Conservation (phyloP, 2,888 invertebrate genomes). For the Chirona hameri region DNA sequence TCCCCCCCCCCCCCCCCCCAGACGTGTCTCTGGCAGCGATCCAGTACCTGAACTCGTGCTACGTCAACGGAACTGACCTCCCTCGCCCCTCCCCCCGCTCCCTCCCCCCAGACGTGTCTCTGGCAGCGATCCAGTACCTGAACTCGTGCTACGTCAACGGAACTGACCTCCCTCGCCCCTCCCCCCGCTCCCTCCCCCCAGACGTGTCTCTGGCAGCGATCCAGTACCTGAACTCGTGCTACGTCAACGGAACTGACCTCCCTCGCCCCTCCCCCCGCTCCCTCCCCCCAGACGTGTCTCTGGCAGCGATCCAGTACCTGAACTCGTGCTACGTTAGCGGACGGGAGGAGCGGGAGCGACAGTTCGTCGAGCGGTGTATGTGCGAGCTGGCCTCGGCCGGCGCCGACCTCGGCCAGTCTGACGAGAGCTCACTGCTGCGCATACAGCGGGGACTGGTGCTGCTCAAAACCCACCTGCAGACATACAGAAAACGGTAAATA, state of each 20-base stretch:
- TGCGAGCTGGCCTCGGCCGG: slow-evolving; percentile 80
- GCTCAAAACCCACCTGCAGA: slow-evolving; percentile 87
- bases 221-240: slow-evolving; percentile 88
- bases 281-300: slow-evolving; percentile 67
- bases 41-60: slow-evolving; percentile 88
- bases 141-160: slow-evolving; percentile 93
- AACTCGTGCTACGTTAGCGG: slow-evolving; percentile 93
- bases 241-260: slow-evolving; percentile 89
- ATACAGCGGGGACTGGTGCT: slow-evolving; percentile 84
- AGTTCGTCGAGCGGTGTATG: slow-evolving; percentile 92
- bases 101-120: slow-evolving; percentile 67
- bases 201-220: slow-evolving; percentile 94
- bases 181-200: slow-evolving; percentile 42
- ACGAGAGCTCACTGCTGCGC: slow-evolving; percentile 78
- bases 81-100: no score
- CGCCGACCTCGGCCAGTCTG: slow-evolving; percentile 61
- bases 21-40: slow-evolving; percentile 92
- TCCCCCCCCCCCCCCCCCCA: no score
- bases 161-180: no score
- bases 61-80: slow-evolving; percentile 89
- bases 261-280: neutral
- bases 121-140: slow-evolving; percentile 90
- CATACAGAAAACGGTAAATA: slow-evolving; percentile 75
- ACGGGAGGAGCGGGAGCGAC: slow-evolving; percentile 82
- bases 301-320: slow-evolving; percentile 90